Evolutionary conservation across 2,888 invertebrate species (phyloP), one percentile per base, ranked within the genome.

Genomic region (Cryptops parisi): DNA sequence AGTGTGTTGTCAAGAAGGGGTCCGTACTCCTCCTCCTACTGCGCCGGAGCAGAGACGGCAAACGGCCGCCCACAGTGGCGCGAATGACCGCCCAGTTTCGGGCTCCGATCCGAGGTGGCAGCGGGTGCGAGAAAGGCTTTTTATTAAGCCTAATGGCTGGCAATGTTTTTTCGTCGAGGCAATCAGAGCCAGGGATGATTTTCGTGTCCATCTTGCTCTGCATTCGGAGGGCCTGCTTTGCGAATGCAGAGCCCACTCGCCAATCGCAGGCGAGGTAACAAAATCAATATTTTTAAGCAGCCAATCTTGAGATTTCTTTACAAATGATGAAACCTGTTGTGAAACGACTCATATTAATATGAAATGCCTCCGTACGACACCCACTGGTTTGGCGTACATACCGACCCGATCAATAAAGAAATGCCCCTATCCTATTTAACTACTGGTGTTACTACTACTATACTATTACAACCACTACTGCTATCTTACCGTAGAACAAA

Each of bases 271-370:
- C 52, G 52, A 43, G 43, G 52, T 52, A 52, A 44, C 52, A 52
- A 52, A 52, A 52, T 52, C 52, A 52, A 52, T 52, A 52, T 52
- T 52, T 52, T 52, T 52, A 52, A 52, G 52, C 52, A 52, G 52
- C 52, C 52, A 52, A 52, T 52, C 52, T 52, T 52, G 52, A 52
- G 52, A 52, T 52, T 52, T 52, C 52, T 52, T 52, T 52, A 45
- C 52, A 52, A 52, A 52, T 52, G 52, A 33, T 52, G 52, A 52
- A 52, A 52, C 52, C 52, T 52, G 52, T 52, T 52, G 52, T 52
- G 52, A 52, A 52, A 52, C 52, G 52, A 52, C 52, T 52, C 52
- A 52, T 52, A 52, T 52, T 52, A 52, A 52, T 52, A 52, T 52
- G 52, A 52, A 52, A 52, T 52, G n/a, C n/a, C n/a, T n/a, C n/a